These are phyloP conservation scores for Microcebus lehilahytsara DNA, from an alignment of 2,113 vertebrate species.

Conservation along the genomic window DNA sequence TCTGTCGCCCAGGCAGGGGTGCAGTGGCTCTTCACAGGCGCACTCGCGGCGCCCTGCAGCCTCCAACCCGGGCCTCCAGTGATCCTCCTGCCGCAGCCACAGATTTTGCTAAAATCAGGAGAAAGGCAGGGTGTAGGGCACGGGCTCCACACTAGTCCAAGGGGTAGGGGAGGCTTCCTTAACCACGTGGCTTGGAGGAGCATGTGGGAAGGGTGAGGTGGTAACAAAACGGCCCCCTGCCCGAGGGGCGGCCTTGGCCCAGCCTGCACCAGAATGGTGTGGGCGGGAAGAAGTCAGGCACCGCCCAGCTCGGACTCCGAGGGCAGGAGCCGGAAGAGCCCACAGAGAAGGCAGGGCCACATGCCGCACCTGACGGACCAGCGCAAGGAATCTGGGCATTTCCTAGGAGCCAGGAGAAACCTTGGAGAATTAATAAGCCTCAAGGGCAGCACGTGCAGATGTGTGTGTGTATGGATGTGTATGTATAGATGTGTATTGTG, in stretches of 20 bases:
- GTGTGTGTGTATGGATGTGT: not conserved
- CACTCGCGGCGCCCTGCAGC: too few species aligned
- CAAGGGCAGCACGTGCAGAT: not conserved
- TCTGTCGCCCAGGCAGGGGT: too few species aligned
- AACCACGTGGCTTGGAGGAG: not conserved
- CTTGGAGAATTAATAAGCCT: not conserved
- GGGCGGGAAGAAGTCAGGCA: not conserved
- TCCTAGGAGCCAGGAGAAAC: not conserved
- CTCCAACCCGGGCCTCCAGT: too few species aligned
- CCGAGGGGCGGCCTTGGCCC: not conserved
- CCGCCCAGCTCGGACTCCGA: accelerated
- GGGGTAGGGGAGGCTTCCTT: not conserved
- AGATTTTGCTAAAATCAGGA: not conserved
- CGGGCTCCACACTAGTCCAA: not conserved
- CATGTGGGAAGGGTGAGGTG: not conserved
- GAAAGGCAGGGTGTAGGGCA: not conserved
- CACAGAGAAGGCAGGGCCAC: not conserved
- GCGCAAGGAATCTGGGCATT: not conserved
- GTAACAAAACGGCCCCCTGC: too few species aligned
- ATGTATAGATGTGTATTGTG: too few species aligned
- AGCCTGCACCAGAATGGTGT: not conserved
- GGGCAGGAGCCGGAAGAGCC: not conserved
- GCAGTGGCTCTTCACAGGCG: too few species aligned
- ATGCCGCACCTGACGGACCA: not conserved
- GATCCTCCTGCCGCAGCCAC: too few species aligned